Conservation (phyloP, 2,888 invertebrate species). For the Cristatella mucedo region DNA sequence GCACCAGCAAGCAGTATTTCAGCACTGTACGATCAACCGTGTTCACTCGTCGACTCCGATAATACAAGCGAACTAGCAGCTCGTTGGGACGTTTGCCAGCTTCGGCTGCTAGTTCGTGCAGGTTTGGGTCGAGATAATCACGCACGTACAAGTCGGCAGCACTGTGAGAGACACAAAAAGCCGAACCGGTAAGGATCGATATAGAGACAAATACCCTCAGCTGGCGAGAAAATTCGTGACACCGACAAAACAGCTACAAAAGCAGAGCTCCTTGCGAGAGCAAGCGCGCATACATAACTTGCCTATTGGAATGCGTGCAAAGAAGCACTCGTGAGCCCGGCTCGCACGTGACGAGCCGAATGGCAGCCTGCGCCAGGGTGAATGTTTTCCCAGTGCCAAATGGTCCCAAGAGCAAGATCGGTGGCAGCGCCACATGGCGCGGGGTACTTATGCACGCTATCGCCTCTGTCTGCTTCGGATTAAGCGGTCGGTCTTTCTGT, state of each 20-base stretch:
- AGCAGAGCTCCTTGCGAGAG: too few species aligned
- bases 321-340: conserved; percentile 55
- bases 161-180: conserved; percentile 30
- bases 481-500: too few species aligned
- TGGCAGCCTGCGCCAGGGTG: conserved; percentile 57
- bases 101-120: too few species aligned
- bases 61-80: conserved; percentile 44
- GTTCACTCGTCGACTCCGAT: conserved; percentile 59
- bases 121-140: conserved; percentile 63
- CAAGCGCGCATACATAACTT: conserved; percentile 11
- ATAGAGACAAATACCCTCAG: too few species aligned
- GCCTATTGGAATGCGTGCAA: conserved; percentile 68
- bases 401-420: conserved; percentile 42
- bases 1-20: conserved; percentile 56
- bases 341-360: conserved; percentile 50
- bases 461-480: too few species aligned
- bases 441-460: too few species aligned
- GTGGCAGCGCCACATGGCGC: too few species aligned
- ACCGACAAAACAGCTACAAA: too few species aligned
- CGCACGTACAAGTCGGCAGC: conserved; percentile 70
- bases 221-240: too few species aligned
- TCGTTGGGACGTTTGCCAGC: too few species aligned
- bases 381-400: conserved; percentile 78
- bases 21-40: conserved; percentile 56
- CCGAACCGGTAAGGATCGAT: too few species aligned